These are phyloP conservation scores for Stegostoma tigrinum DNA, from an alignment of 2,113 vertebrate genomes.

Conservation along the genomic window DNA sequence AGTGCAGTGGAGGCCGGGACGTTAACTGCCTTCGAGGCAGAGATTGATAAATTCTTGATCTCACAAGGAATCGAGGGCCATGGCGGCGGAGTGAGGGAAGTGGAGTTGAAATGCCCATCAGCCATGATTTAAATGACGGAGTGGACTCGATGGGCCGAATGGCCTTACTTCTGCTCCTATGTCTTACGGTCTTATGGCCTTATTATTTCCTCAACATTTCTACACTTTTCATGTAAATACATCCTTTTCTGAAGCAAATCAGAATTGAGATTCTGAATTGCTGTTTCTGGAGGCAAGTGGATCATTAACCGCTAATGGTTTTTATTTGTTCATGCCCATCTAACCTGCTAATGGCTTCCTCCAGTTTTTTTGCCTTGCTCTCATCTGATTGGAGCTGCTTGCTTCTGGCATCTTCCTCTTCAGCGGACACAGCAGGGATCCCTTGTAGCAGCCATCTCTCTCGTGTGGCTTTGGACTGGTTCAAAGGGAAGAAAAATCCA, in stretches of 20 bases:
- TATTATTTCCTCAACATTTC: background rate
- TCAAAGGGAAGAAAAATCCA: conserved; percentile 37
- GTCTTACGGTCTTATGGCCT: too few relatives aligned
- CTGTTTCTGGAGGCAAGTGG: background rate
- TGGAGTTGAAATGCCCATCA: too few relatives aligned
- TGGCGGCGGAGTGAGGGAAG: too few relatives aligned
- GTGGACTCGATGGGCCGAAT: too few relatives aligned
- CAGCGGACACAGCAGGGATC: conserved; percentile 62
- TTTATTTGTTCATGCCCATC: background rate
- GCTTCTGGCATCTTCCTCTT: conserved; percentile 74
- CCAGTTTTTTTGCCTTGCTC: conserved; percentile 75
- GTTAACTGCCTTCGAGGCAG: too few relatives aligned
- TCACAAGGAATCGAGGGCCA: too few relatives aligned
- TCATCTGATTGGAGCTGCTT: conserved; percentile 86
- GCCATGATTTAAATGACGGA: too few relatives aligned
- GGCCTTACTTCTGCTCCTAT: too few relatives aligned
- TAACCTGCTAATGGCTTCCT: conserved; percentile 81
- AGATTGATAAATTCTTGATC: too few relatives aligned
- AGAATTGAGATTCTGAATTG: background rate
- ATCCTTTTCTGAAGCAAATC: background rate
- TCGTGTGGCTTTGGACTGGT: conserved; percentile 88
- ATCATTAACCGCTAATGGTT: too few relatives aligned
- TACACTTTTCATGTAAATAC: background rate
- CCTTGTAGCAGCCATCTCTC: conserved; percentile 97
- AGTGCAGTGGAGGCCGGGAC: too few relatives aligned